Evolutionary conservation across 2,797 vertebrate species (phyloP).

Genomic region (Pantherophis alleghaniensis): DNA sequence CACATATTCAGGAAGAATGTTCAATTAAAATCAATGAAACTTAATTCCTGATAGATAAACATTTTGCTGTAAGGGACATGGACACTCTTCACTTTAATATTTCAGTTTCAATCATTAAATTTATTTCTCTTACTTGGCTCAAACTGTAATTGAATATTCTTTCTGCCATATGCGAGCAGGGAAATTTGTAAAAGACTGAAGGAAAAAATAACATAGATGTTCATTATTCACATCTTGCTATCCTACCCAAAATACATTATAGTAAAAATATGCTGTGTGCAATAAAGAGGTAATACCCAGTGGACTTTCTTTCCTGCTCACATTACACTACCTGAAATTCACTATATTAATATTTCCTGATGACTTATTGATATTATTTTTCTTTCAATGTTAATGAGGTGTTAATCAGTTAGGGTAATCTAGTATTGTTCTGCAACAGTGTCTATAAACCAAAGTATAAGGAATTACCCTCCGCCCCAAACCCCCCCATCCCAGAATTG

Average conservation of each 20-base stretch:
- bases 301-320: neutral
- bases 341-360: neutral
- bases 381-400: neutral
- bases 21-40: neutral
- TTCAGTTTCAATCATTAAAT: neutral
- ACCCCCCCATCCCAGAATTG: neutral
- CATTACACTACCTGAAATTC: neutral
- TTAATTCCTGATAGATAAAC: neutral
- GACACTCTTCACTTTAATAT: neutral
- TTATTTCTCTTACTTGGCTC: neutral
- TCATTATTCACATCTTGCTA: neutral
- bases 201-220: neutral
- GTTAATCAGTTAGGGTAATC: neutral
- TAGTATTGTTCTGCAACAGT: constrained; percentile 4
- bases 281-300: neutral
- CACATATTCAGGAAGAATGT: neutral
- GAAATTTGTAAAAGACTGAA: neutral
- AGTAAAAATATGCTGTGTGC: neutral
- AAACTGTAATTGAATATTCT: neutral
- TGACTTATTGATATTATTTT: neutral
- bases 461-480: neutral
- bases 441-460: neutral
- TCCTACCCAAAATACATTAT: neutral
- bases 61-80: neutral
- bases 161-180: neutral